phyloP scores from a whole-genome alignment of 2,888 invertebrate genomes.

The Hofmannophila pseudospretella region DNA sequence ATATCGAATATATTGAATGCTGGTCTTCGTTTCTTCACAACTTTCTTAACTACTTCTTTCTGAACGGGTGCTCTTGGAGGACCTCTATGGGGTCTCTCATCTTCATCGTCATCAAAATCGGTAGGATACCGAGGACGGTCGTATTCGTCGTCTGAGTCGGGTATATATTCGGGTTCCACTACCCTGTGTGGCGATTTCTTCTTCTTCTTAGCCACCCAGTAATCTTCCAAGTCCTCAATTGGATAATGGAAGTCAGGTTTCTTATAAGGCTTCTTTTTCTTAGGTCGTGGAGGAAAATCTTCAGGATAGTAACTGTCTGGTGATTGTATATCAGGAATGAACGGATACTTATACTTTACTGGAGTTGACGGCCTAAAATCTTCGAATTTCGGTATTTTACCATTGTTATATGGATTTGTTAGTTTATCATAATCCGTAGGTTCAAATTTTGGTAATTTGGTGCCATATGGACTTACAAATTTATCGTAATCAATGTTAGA shows the following conservation, averaged over 20 bases:
- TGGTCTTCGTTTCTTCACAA: conserved; percentile 60
- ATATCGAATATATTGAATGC: conserved; percentile 62
- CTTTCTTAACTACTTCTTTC: conserved; percentile 56
- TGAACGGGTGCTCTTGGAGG: conserved; percentile 36
- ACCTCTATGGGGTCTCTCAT: conserved; percentile 39
- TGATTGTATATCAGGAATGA: conserved; percentile 45
- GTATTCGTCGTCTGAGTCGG: conserved; percentile 51
- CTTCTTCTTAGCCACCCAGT: conserved; percentile 65
- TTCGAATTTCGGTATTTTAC: conserved; percentile 43
- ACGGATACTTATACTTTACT: conserved; percentile 35
- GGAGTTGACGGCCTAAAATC: conserved; percentile 7
- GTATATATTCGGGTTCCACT: conserved; percentile 46
- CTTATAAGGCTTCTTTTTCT: conserved; percentile 56
- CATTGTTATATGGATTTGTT: conserved; percentile 10
- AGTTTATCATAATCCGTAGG: conserved; percentile 27
- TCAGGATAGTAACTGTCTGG: conserved; percentile 49
- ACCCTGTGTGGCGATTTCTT: conserved; percentile 44
- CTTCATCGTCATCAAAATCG: conserved; percentile 35
- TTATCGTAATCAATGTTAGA: conserved; percentile 52
- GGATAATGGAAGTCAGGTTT: conserved; percentile 38
- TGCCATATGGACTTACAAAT: conserved; percentile 37
- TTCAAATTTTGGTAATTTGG: conserved; percentile 48
- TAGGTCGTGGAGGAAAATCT: conserved; percentile 46
- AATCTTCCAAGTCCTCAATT: conserved; percentile 55
- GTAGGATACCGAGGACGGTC: conserved; percentile 41